Evolutionary conservation across 2,113 vertebrate genomes (phyloP).

Genomic region (Leucopsar rothschildi): DNA sequence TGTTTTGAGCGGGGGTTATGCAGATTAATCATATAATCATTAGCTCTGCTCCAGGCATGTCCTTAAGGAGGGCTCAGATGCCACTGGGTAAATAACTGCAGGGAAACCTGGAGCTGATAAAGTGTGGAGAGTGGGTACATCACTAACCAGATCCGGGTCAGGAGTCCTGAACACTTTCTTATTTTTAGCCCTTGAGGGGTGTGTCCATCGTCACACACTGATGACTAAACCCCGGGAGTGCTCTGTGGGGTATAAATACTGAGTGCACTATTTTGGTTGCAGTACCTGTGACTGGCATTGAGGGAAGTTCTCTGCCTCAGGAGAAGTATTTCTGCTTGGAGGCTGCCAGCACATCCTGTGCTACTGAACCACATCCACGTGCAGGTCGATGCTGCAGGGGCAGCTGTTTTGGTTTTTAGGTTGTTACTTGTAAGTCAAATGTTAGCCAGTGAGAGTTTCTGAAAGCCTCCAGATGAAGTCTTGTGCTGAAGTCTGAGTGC

Average conservation of each 20-base stretch:
- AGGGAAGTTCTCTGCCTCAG: background rate
- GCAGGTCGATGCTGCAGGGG: background rate
- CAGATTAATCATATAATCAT: background rate
- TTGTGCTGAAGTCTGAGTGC: background rate
- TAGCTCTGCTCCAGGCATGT: background rate
- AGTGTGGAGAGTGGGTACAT: background rate
- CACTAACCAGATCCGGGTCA: background rate
- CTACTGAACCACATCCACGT: background rate
- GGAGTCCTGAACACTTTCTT: background rate
- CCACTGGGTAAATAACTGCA: background rate
- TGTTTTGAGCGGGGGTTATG: background rate
- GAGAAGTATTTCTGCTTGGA: background rate
- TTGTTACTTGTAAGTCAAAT: background rate
- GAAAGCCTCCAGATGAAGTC: too few relatives aligned
- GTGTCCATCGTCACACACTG: background rate
- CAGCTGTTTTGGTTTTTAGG: background rate
- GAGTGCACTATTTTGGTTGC: background rate
- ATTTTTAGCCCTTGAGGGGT: slow-evolving; percentile 2
- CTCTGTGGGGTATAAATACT: slow-evolving; percentile 26
- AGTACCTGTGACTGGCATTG: background rate
- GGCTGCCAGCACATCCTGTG: rapidly evolving
- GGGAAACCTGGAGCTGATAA: background rate
- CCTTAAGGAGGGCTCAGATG: background rate
- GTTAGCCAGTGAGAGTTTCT: background rate
- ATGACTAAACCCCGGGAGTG: background rate